Evolutionary conservation across 1,140 invertebrate species (phyloP).

Genomic region (Drosophila micromelanica): DNA sequence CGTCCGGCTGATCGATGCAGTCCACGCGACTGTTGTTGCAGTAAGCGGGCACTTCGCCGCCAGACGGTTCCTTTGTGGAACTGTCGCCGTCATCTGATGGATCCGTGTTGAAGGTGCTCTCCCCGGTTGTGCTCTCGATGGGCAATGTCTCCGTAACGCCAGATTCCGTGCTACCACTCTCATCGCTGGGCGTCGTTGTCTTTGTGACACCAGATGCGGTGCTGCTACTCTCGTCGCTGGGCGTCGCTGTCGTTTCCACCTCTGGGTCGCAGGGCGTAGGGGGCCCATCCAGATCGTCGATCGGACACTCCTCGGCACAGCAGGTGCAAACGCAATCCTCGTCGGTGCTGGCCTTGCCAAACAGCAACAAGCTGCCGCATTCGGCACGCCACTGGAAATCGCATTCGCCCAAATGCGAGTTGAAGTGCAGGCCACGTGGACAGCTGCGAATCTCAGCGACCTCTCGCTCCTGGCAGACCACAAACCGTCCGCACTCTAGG

Average conservation of each 20-base stretch:
- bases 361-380: conserved; percentile 39
- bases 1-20: conserved; percentile 24
- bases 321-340: conserved; percentile 57
- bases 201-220: not conserved
- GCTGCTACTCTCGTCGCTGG: conserved; percentile 11
- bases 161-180: conserved; percentile 2
- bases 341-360: conserved; percentile 18
- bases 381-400: conserved; percentile 70
- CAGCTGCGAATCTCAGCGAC: conserved; percentile 51
- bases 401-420: conserved; percentile 55
- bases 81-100: not conserved
- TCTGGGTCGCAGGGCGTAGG: conserved; percentile 11
- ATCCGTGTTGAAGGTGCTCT: conserved; percentile 2
- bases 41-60: conserved; percentile 23
- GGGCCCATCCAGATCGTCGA: not conserved
- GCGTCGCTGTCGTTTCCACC: conserved; percentile 15
- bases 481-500: conserved; percentile 49
- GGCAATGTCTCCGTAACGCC: not conserved
- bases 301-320: conserved; percentile 53
- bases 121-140: not conserved
- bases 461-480: conserved; percentile 44
- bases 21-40: conserved; percentile 33
- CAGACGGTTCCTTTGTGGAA: not conserved
- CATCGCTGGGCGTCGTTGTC: conserved; percentile 20
- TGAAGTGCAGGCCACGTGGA: conserved; percentile 65